Percentiles rank a stretch among this genome's conserved stretches.
phyloP scores from a whole-genome alignment of 2,888 invertebrate genomes.

The Nemapogon koenigi region DNA sequence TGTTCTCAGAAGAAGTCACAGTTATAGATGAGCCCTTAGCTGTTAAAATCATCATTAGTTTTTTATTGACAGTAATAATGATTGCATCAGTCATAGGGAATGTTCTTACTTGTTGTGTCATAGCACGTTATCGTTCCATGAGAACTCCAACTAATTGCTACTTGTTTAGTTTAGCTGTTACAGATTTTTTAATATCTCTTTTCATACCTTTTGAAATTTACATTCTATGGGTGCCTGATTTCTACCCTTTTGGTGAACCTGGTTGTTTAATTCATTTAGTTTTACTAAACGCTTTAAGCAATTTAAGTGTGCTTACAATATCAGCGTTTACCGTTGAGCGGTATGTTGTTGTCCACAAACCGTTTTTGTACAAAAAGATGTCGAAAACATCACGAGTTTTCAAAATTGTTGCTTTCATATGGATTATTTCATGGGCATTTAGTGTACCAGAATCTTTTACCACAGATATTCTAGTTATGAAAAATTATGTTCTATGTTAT shows the following conservation, averaged over 20 bases:
- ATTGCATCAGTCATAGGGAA: constrained; percentile 76
- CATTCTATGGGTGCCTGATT: constrained; percentile 75
- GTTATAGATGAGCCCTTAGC: constrained; percentile 57
- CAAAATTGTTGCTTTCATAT: constrained; percentile 72
- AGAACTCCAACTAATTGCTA: constrained; percentile 85
- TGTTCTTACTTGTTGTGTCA: constrained; percentile 77
- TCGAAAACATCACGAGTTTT: constrained; percentile 80
- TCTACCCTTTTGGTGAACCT: constrained; percentile 76
- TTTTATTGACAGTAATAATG: constrained; percentile 69
- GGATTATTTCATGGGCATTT: constrained; percentile 75
- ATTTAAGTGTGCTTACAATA: constrained; percentile 83
- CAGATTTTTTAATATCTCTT: constrained; percentile 74
- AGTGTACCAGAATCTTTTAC: constrained; percentile 70
- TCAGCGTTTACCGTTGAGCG: constrained; percentile 88
- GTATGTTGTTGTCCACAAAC: constrained; percentile 84
- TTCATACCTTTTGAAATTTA: constrained; percentile 83
- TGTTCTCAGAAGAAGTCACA: constrained; percentile 31
- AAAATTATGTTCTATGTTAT: constrained; percentile 41
- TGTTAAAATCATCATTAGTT: constrained; percentile 54
- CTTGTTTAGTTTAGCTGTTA: constrained; percentile 77
- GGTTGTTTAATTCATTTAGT: constrained; percentile 78
- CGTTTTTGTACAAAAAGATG: constrained; percentile 80
- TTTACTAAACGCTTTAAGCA: constrained; percentile 81
- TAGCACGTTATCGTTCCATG: constrained; percentile 76
- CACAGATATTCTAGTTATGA: constrained; percentile 36